Conservation (phyloP, 2,888 invertebrate genomes). For the Callimorpha dominula region DNA sequence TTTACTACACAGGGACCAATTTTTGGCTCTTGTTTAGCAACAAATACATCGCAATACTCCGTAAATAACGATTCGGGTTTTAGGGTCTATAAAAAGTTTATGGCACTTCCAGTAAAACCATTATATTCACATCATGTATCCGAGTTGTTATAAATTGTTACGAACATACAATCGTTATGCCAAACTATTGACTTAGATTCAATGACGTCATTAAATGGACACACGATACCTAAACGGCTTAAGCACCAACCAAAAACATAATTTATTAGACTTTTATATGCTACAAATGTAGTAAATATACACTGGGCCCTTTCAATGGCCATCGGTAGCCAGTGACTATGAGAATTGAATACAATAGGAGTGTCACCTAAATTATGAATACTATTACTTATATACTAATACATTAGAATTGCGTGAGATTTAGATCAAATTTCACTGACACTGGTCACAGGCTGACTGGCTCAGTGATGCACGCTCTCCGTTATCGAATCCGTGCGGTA, state of each 20-base stretch:
- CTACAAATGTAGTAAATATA: background rate
- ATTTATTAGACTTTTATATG: background rate
- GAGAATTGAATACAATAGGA: too few relatives aligned
- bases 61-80: constrained; percentile 11
- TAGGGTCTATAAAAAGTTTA: constrained; percentile 13
- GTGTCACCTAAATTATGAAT: too few relatives aligned
- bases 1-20: background rate
- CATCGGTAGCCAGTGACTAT: background rate
- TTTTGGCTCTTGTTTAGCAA: constrained; percentile 1
- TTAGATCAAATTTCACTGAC: too few relatives aligned
- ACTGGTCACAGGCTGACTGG: too few relatives aligned
- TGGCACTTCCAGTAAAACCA: constrained; percentile 48
- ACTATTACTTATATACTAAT: too few relatives aligned
- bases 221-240: constrained; percentile 22
- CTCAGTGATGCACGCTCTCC: too few relatives aligned
- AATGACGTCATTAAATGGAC: constrained; percentile 66
- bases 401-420: too few relatives aligned
- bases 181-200: constrained; percentile 73
- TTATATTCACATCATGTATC: constrained; percentile 31
- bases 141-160: constrained; percentile 72
- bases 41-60: constrained; percentile 8
- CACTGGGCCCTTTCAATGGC: background rate
- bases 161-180: constrained; percentile 69
- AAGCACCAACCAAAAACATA: background rate
- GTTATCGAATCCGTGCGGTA: too few relatives aligned